A percentile compares a stretch with the other conserved stretches of the same genome.
Evolutionary conservation across 2,888 invertebrate genomes (phyloP).

Genomic region (Apamea sordens): DNA sequence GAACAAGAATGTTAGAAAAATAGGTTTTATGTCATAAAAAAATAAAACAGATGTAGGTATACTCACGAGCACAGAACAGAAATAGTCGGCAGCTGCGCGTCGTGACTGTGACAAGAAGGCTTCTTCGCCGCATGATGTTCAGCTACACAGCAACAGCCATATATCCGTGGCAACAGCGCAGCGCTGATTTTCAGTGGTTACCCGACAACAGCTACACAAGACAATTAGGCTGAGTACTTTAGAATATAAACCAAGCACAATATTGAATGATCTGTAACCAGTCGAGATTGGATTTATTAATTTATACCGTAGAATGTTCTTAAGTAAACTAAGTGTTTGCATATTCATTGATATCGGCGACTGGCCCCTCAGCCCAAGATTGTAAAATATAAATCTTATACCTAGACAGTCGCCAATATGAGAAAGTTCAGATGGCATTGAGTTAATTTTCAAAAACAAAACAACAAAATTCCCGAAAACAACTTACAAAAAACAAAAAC

Average conservation of each 20-base stretch:
- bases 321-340: constrained; percentile 20
- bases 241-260: constrained; percentile 9
- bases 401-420: background rate
- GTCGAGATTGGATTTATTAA: constrained; percentile 29
- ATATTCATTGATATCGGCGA: constrained; percentile 33
- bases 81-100: too few relatives aligned
- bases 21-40: too few relatives aligned
- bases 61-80: too few relatives aligned
- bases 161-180: too few relatives aligned
- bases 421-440: background rate
- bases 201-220: too few relatives aligned
- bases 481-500: background rate
- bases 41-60: too few relatives aligned
- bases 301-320: constrained; percentile 14
- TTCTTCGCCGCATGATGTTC: too few relatives aligned
- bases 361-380: background rate
- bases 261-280: constrained; percentile 21
- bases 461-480: background rate
- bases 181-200: too few relatives aligned
- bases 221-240: background rate
- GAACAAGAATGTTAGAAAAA: too few relatives aligned
- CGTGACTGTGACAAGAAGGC: too few relatives aligned
- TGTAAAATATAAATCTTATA: background rate
- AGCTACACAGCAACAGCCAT: too few relatives aligned
- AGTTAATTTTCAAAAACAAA: background rate